phyloP scores from a whole-genome alignment of 2,888 invertebrate species.

The Pherbina coryleti region DNA sequence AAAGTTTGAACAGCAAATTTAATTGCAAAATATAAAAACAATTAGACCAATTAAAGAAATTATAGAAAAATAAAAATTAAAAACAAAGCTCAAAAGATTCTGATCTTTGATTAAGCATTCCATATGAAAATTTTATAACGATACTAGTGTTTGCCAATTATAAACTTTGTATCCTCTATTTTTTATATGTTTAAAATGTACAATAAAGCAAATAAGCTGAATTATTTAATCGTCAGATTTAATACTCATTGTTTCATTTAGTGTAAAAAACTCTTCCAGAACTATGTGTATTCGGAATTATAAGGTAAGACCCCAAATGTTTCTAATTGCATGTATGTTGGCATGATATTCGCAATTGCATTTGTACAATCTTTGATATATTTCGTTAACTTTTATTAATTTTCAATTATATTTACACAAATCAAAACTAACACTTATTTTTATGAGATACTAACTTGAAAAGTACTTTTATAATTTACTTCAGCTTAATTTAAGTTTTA shows the following conservation, averaged over 20 bases:
- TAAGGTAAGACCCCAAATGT: slow-evolving; percentile 25
- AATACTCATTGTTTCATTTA: slow-evolving; percentile 21
- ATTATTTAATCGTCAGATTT: background rate
- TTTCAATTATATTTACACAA: background rate
- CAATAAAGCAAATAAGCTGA: slow-evolving; percentile 11
- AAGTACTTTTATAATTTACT: background rate
- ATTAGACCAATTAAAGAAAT: background rate
- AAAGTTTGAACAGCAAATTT: background rate
- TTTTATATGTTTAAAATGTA: slow-evolving; percentile 20
- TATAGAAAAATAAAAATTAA: background rate
- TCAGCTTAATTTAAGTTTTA: background rate
- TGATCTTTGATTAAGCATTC: slow-evolving; percentile 7
- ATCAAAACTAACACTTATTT: background rate
- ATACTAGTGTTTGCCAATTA: background rate
- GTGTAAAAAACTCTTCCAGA: background rate
- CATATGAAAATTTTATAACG: slow-evolving; percentile 3
- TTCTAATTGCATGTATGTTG: slow-evolving; percentile 39
- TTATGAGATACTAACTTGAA: background rate
- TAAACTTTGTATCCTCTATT: background rate
- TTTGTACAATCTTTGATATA: slow-evolving; percentile 5
- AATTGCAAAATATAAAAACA: background rate
- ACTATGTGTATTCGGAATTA: background rate
- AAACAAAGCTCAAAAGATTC: no score
- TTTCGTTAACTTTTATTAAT: background rate
- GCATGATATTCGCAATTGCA: slow-evolving; percentile 41